phyloP scores from a whole-genome alignment of 2,888 invertebrate species.

The Leucophora obtusa region DNA sequence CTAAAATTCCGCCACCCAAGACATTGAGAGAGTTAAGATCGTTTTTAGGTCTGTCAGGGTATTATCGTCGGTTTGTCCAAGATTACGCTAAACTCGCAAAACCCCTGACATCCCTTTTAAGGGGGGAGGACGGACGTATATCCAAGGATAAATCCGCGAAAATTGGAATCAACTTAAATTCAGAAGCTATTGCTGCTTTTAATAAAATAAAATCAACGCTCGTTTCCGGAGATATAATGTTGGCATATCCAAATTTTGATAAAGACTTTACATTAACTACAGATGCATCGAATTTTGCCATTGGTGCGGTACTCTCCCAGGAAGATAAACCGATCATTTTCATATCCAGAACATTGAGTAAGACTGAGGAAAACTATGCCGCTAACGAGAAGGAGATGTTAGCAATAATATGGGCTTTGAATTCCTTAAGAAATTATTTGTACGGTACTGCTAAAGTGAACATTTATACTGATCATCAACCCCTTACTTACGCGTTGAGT shows the following conservation, averaged over 20 bases:
- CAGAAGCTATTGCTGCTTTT: background rate
- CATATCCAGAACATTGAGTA: conserved; percentile 17
- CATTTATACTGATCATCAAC: too few species aligned
- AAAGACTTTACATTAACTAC: conserved; percentile 1
- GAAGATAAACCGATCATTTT: conserved; percentile 1
- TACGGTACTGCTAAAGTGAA: too few species aligned
- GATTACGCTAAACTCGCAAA: conserved; percentile 2
- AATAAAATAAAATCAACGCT: background rate
- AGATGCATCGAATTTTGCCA: conserved; percentile 8
- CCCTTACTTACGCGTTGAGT: too few species aligned
- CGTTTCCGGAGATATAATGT: background rate
- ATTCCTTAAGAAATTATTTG: conserved; percentile 10
- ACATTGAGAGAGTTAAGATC: background rate
- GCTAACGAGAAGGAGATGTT: conserved; percentile 29
- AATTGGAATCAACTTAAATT: background rate
- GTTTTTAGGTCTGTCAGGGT: conserved; percentile 18
- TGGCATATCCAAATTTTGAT: conserved; percentile 2
- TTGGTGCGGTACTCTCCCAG: conserved; percentile 13
- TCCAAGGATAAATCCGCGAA: background rate
- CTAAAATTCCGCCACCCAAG: background rate
- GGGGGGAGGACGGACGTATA: background rate
- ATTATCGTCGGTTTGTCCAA: conserved; percentile 6
- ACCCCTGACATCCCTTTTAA: background rate
- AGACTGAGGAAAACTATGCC: conserved; percentile 12
- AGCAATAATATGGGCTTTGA: conserved; percentile 15